Conservation (phyloP, 2,113 vertebrate species). For the Callopanchax toddi region DNA sequence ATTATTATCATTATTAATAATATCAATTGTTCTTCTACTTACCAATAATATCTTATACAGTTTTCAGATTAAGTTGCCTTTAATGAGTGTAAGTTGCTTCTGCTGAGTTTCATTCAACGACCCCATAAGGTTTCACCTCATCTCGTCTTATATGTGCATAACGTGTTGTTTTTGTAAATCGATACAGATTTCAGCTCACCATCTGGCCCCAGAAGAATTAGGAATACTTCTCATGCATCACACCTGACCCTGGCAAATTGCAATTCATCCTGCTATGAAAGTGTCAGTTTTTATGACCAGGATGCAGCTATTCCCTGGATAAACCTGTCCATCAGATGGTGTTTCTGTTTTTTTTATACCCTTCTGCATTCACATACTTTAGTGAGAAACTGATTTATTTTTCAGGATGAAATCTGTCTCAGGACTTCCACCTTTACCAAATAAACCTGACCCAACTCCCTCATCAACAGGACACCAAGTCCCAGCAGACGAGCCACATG, state of each 20-base stretch:
- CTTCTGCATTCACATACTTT: constrained; percentile 37
- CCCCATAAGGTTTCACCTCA: neutral
- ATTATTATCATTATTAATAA: too few species aligned
- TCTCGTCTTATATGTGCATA: constrained; percentile 9
- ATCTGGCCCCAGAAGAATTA: neutral
- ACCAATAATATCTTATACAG: too few species aligned
- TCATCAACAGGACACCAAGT: constrained; percentile 49
- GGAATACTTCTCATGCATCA: constrained; percentile 26
- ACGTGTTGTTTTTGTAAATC: constrained; percentile 30
- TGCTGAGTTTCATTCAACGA: constrained; percentile 9
- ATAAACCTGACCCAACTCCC: constrained; percentile 41
- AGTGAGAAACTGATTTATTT: constrained; percentile 61
- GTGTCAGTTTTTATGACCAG: constrained; percentile 64
- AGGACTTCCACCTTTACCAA: constrained; percentile 49
- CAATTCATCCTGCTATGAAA: constrained; percentile 54
- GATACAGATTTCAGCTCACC: constrained; percentile 17
- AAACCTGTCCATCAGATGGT: constrained; percentile 54
- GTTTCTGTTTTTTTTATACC: constrained; percentile 56
- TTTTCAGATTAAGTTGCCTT: too few species aligned
- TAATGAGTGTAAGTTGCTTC: constrained; percentile 24
- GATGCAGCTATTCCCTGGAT: constrained; percentile 63
- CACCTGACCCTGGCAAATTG: constrained; percentile 58
- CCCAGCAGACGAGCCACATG: constrained; percentile 44
- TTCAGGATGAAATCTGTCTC: constrained; percentile 48
- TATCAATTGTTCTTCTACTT: too few species aligned